A percentile compares a stretch with the other conserved stretches of the same genome.
phyloP scores from a whole-genome alignment of 2,113 vertebrate genomes.

The Chinchilla lanigera region DNA sequence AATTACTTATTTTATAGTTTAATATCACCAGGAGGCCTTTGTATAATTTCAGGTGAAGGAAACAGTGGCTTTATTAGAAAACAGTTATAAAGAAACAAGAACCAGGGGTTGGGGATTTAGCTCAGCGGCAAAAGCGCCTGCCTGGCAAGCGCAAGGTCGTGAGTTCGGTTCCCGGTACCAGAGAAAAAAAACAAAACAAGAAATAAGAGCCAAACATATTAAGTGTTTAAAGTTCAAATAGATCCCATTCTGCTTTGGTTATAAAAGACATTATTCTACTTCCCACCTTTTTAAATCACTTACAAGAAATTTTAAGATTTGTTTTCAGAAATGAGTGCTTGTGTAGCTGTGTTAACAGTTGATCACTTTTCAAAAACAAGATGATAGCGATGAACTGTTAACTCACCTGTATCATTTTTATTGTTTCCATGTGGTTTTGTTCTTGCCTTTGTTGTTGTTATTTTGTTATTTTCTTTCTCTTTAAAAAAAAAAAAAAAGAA shows the following conservation, averaged over 20 bases:
- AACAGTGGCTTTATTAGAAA: slow-evolving; percentile 39
- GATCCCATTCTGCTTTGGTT: not conserved
- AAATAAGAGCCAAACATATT: not conserved
- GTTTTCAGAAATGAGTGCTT: slow-evolving; percentile 19
- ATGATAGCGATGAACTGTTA: no score
- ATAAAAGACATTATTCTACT: not conserved
- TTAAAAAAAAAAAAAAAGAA: no score
- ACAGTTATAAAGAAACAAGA: not conserved
- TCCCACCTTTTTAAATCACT: slow-evolving; percentile 13
- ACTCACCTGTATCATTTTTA: no score
- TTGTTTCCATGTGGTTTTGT: no score
- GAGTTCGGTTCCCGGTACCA: no score
- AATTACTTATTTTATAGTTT: not conserved
- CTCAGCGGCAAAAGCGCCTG: no score
- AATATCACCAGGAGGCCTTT: not conserved
- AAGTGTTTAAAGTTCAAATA: not conserved
- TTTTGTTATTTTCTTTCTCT: no score
- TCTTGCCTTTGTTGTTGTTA: no score
- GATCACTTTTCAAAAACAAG: not conserved
- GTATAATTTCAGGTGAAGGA: not conserved
- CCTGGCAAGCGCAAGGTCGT: no score
- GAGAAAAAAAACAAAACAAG: no score
- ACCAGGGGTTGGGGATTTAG: no score
- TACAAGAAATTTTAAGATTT: slow-evolving; percentile 9
- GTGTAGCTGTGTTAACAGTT: not conserved